Conservation (phyloP, 2,113 vertebrate genomes). For the Laticauda colubrina region DNA sequence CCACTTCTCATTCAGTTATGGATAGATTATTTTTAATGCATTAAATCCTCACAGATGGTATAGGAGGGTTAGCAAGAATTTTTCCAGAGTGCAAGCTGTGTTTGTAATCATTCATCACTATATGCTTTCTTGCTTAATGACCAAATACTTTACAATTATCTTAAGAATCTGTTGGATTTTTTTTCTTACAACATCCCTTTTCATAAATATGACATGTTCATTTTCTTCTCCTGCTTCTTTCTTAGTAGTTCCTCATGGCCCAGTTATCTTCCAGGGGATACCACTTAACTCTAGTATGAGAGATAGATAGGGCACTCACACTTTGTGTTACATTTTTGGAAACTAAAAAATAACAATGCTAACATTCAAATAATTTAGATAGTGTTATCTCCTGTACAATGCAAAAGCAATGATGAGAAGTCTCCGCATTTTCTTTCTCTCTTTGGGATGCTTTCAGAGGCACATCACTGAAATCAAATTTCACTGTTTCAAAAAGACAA, state of each 20-base stretch:
- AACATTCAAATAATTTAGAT: neutral
- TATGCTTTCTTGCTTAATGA: neutral
- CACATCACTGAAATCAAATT: neutral
- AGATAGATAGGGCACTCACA: neutral
- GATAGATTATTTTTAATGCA: neutral
- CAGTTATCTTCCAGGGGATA: neutral
- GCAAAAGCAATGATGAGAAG: neutral
- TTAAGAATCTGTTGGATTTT: neutral
- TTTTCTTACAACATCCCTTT: neutral
- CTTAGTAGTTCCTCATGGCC: neutral
- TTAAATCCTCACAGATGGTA: neutral
- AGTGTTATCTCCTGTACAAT: neutral
- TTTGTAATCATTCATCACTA: neutral
- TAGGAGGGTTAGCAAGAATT: neutral
- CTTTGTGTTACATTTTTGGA: neutral
- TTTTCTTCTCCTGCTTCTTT: neutral
- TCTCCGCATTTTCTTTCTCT: neutral
- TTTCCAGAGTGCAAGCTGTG: neutral
- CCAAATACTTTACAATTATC: neutral
- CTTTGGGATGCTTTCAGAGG: neutral
- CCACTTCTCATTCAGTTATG: neutral
- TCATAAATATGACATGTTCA: neutral
- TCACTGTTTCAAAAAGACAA: neutral
- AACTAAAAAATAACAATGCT: neutral
- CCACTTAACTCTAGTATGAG: neutral